phyloP scores from a whole-genome alignment of 30 jellyfish, hydroid and myxozoan genomes.

The Turritopsis dohrnii region DNA sequence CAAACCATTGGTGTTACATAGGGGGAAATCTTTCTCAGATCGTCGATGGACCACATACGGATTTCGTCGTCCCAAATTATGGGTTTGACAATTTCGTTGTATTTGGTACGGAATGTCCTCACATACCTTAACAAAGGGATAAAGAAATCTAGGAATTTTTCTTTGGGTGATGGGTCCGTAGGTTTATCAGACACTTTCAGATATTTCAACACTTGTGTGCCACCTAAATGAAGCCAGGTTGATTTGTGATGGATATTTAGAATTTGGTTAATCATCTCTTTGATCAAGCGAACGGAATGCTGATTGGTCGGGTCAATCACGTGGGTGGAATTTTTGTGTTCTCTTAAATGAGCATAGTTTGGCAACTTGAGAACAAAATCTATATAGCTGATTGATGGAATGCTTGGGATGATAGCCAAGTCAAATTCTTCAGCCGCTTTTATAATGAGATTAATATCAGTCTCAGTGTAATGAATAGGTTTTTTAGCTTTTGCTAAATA shows the following conservation, averaged over 20 bases:
- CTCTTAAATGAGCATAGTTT: conserved; percentile 57
- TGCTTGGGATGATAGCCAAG: conserved; percentile 53
- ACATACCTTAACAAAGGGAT: conserved; percentile 42
- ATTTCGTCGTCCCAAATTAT: conserved; percentile 87
- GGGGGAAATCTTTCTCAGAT: conserved; percentile 32
- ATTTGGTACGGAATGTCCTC: background rate
- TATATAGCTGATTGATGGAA: conserved; percentile 75
- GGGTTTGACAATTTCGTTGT: conserved; percentile 8
- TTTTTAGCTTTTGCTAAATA: conserved; percentile 25
- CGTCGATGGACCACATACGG: conserved; percentile 46
- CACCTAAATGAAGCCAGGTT: conserved; percentile 77
- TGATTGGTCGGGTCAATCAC: conserved; percentile 56
- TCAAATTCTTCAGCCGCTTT: conserved; percentile 47
- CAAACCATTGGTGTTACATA: conserved; percentile 66
- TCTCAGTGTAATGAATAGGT: conserved; percentile 55
- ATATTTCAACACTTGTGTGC: conserved; percentile 74
- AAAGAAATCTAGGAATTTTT: conserved; percentile 50
- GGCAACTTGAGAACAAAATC: conserved; percentile 70
- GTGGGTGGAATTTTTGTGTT: conserved; percentile 25
- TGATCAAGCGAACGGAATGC: conserved; percentile 30
- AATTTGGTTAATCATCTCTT: conserved; percentile 38
- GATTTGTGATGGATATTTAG: conserved; percentile 48
- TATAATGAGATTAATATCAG: conserved; percentile 37
- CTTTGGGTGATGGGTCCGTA: conserved; percentile 13
- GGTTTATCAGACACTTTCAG: conserved; percentile 41